A percentile compares a stretch with the other conserved stretches of the same genome.
phyloP scores from a whole-genome alignment of 2,113 vertebrate species.

The Takifugu bimaculatus region DNA sequence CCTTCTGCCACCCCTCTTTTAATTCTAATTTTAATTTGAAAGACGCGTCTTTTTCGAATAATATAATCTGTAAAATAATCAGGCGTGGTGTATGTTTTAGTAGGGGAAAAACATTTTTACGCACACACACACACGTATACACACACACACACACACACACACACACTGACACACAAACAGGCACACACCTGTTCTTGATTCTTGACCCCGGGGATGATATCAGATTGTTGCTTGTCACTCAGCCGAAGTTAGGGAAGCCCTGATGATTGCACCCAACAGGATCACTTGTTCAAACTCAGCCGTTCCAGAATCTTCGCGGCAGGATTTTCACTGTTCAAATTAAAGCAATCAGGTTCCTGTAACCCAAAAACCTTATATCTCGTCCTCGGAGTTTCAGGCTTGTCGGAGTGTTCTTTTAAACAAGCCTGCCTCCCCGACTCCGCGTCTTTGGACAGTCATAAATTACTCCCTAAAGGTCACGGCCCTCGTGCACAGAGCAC shows the following conservation, averaged over 20 bases:
- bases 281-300: constrained; percentile 22
- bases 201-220: constrained; percentile 44
- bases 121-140: too few species aligned
- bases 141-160: background rate
- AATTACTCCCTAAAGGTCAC: constrained; percentile 33
- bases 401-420: background rate
- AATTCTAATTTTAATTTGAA: constrained; percentile 2
- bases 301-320: background rate
- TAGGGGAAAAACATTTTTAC: too few species aligned
- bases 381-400: background rate
- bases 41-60: background rate
- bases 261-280: constrained; percentile 35
- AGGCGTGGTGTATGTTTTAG: too few species aligned
- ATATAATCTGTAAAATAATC: background rate
- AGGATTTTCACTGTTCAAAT: background rate
- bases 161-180: constrained; percentile 5
- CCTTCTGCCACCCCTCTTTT: background rate
- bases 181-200: constrained; percentile 55
- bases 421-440: too few species aligned
- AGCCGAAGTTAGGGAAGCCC: constrained; percentile 28
- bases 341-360: constrained; percentile 13
- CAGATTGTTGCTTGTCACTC: constrained; percentile 50
- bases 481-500: constrained; percentile 8
- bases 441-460: constrained; percentile 17
- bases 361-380: too few species aligned